phyloP scores from a whole-genome alignment of 2,113 vertebrate species.

The Tenrec ecaudatus region DNA sequence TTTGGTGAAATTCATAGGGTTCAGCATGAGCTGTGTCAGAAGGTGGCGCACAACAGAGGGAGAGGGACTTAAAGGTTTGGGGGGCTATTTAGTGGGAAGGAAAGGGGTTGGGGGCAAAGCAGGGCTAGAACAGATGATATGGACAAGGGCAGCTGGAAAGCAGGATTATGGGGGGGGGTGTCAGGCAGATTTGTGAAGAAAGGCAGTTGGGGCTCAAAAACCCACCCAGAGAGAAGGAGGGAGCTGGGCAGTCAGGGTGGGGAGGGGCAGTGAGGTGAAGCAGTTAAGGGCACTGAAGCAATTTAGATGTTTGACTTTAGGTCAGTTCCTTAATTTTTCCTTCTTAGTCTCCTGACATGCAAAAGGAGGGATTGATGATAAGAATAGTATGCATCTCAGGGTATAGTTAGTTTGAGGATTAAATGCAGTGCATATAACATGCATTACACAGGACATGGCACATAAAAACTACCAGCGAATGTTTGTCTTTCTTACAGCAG shows the following conservation, averaged over 20 bases:
- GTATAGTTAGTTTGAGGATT: neutral
- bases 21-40: neutral
- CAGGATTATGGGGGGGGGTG: neutral
- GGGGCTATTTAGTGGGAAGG: neutral
- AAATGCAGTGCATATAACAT: neutral
- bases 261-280: neutral
- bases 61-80: neutral
- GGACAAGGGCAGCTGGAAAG: neutral
- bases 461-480: neutral
- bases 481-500: neutral
- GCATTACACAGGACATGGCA: neutral
- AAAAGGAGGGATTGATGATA: neutral
- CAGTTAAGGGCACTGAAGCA: neutral
- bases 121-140: neutral
- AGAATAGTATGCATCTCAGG: neutral
- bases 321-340: constrained; percentile 31
- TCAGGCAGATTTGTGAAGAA: neutral
- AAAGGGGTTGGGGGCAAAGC: neutral
- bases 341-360: constrained; percentile 11
- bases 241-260: too few species aligned
- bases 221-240: neutral
- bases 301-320: neutral
- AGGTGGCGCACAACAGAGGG: neutral
- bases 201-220: neutral
- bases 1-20: constrained; percentile 42